Percentiles rank a stretch among this genome's conserved stretches.
These are phyloP conservation scores for Esox niger DNA, from an alignment of 2,113 vertebrate species.

Conservation along the genomic window DNA sequence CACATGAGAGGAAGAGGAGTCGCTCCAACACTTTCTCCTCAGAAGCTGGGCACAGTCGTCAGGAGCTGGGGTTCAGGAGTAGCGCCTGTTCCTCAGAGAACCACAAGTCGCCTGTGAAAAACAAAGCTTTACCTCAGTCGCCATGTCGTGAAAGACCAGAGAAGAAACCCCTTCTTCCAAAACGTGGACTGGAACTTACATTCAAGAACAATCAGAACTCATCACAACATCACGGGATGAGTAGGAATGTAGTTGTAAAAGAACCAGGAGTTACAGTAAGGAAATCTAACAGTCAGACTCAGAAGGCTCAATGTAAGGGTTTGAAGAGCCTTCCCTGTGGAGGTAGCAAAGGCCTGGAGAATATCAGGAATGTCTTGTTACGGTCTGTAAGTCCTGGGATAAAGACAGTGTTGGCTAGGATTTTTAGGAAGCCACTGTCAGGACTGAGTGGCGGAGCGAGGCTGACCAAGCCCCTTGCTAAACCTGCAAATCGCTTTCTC, in stretches of 20 bases:
- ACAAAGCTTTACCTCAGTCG: constrained; percentile 24
- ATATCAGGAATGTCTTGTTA: constrained; percentile 52
- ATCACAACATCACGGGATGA: constrained; percentile 32
- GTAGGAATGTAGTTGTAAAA: constrained; percentile 44
- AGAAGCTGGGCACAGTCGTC: constrained; percentile 43
- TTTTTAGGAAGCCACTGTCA: constrained; percentile 62
- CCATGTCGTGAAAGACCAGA: constrained; percentile 39
- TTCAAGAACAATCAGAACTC: constrained; percentile 54
- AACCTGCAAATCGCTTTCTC: constrained; percentile 41
- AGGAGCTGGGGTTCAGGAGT: constrained; percentile 18
- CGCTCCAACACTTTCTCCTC: constrained; percentile 56
- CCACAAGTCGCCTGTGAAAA: constrained; percentile 7
- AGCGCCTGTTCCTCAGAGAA: constrained; percentile 42
- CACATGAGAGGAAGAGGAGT: constrained; percentile 61
- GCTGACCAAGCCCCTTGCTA: constrained; percentile 55
- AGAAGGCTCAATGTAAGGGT: constrained; percentile 25
- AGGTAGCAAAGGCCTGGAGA: constrained; percentile 44
- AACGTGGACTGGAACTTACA: constrained; percentile 55
- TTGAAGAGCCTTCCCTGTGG: constrained; percentile 25
- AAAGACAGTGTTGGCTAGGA: constrained; percentile 58
- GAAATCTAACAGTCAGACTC: constrained; percentile 31
- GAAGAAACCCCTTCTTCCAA: constrained; percentile 59
- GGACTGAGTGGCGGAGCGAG: constrained; percentile 43
- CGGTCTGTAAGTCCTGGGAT: constrained; percentile 60
- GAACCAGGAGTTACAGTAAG: constrained; percentile 32